Conservation (phyloP, 2,113 vertebrate species). For the Entelurus aequoreus region DNA sequence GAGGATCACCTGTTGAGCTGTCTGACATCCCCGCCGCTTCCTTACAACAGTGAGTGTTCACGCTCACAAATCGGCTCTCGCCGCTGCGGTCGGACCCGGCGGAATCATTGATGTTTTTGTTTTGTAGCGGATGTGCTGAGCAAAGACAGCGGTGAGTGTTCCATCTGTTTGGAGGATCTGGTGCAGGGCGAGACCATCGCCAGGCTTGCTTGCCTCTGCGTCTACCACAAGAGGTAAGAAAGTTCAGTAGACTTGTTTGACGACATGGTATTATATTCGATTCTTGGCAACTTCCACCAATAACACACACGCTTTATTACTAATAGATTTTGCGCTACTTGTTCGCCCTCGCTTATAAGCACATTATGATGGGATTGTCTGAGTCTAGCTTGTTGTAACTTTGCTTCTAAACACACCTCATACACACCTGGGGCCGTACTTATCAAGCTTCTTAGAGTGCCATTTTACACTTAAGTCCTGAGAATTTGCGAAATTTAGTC, state of each 20-base stretch:
- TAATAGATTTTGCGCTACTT: too few species aligned
- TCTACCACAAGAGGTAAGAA: conserved; percentile 72
- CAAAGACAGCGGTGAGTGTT: conserved; percentile 78
- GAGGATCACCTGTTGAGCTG: conserved; percentile 78
- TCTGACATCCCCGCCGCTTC: conserved; percentile 73
- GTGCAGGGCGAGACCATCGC: conserved; percentile 75
- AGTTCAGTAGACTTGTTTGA: neutral
- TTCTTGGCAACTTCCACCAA: neutral
- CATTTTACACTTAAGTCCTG: too few species aligned
- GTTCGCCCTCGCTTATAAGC: too few species aligned
- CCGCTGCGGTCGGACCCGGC: neutral
- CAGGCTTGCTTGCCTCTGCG: conserved; percentile 75
- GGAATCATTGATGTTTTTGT: neutral
- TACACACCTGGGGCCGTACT: too few species aligned
- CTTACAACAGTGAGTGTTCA: conserved; percentile 70
- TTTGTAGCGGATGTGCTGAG: conserved; percentile 71
- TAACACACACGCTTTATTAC: neutral
- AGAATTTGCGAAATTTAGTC: too few species aligned
- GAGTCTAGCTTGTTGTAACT: too few species aligned
- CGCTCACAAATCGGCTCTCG: neutral
- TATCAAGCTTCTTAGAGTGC: too few species aligned
- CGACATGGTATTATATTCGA: too few species aligned
- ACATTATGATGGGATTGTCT: too few species aligned
- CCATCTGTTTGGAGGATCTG: conserved; percentile 76
- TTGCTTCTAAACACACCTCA: too few species aligned